phyloP scores from a whole-genome alignment of 2,113 vertebrate genomes.

The Tamias sibiricus region DNA sequence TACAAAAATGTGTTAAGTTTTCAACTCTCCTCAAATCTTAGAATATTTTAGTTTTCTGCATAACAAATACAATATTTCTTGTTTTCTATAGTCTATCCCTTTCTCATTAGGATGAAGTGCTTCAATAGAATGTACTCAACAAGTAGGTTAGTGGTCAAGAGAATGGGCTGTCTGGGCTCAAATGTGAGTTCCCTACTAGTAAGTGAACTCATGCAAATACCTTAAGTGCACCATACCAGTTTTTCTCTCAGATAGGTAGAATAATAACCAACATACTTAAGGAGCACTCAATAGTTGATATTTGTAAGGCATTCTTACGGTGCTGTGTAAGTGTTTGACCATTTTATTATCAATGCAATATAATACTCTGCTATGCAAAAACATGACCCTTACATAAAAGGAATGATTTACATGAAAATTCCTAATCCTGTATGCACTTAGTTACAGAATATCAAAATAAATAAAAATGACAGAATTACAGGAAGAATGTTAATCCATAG shows the following conservation, averaged over 20 bases:
- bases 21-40: not conserved
- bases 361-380: constrained; percentile 12
- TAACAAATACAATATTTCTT: not conserved
- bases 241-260: not conserved
- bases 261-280: not conserved
- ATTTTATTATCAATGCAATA: constrained; percentile 5
- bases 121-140: not conserved
- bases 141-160: not conserved
- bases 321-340: not conserved
- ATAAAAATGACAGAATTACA: constrained; percentile 23
- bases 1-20: not conserved
- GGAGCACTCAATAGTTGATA: not conserved
- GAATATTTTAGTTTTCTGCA: not conserved
- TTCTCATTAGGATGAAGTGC: not conserved
- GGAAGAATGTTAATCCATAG: not conserved
- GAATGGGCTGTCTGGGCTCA: not conserved
- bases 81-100: not conserved
- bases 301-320: not conserved
- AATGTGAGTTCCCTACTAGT: not conserved
- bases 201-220: not conserved
- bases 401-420: constrained; percentile 3
- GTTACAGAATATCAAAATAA: not conserved
- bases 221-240: not conserved
- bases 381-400: not conserved
- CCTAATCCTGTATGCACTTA: not conserved